Evolutionary conservation across 2,888 invertebrate genomes (phyloP).

Genomic region (Hypomecis punctinalis): DNA sequence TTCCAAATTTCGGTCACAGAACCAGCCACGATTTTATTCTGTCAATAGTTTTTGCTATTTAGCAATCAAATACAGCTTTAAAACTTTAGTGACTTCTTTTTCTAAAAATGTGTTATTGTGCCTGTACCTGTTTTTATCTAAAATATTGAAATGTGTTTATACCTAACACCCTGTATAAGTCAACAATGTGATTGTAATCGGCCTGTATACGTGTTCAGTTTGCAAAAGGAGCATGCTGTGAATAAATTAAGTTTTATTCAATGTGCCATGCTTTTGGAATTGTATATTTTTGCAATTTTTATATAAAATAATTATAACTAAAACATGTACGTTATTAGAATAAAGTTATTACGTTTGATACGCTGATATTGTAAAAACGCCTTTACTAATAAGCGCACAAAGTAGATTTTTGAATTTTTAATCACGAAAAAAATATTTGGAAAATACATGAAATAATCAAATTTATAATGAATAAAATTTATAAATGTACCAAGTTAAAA

Average conservation of each 20-base stretch:
- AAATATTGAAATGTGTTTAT: not conserved
- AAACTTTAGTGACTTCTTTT: too few species aligned
- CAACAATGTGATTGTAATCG: constrained; percentile 1
- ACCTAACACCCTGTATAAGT: constrained; percentile 68
- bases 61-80: too few species aligned
- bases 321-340: constrained; percentile 30
- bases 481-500: not conserved
- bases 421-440: not conserved
- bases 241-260: constrained; percentile 62
- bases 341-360: constrained; percentile 45
- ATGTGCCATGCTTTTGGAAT: constrained; percentile 51
- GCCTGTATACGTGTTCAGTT: constrained; percentile 23
- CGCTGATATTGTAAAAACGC: constrained; percentile 50
- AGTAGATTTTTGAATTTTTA: constrained; percentile 23
- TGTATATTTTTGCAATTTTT: constrained; percentile 54
- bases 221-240: constrained; percentile 52
- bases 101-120: too few species aligned
- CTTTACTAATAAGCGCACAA: constrained; percentile 50
- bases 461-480: not conserved
- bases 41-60: too few species aligned
- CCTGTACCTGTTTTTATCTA: too few species aligned
- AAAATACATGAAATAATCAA: constrained; percentile 1
- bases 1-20: too few species aligned
- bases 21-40: too few species aligned
- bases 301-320: constrained; percentile 27